Conservation (phyloP, 2,888 invertebrate genomes). For the Bellardia bayeri region DNA sequence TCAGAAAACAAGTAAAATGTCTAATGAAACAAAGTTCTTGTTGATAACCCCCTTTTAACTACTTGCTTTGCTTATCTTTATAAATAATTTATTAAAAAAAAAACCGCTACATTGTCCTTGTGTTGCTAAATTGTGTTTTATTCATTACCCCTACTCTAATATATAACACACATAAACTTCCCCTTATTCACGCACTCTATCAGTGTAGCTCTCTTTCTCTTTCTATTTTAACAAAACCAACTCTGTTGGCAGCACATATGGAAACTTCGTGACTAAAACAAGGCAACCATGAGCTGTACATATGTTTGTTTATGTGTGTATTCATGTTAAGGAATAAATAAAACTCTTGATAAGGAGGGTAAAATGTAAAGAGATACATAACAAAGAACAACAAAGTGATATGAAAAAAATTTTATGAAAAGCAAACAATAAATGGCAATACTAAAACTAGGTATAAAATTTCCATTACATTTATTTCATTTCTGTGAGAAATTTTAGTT, state of each 20-base stretch:
- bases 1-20: too few relatives aligned
- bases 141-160: not conserved
- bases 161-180: not conserved
- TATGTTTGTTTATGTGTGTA: not conserved
- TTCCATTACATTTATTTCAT: constrained; percentile 10
- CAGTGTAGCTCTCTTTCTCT: constrained; percentile 22
- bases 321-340: not conserved
- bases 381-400: not conserved
- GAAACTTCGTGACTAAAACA: constrained; percentile 12
- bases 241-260: not conserved
- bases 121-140: not conserved
- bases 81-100: not conserved
- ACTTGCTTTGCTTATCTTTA: too few relatives aligned
- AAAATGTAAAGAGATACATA: constrained; percentile 24
- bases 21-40: too few relatives aligned
- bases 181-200: not conserved
- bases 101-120: not conserved
- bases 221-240: not conserved
- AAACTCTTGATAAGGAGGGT: constrained; percentile 24
- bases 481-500: not conserved
- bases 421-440: not conserved
- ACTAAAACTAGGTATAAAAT: not conserved
- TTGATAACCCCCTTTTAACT: too few relatives aligned
- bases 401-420: not conserved
- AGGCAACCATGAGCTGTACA: not conserved